These are phyloP conservation scores for Capreolus pygargus DNA, from an alignment of 2,113 vertebrate genomes.

Conservation along the genomic window DNA sequence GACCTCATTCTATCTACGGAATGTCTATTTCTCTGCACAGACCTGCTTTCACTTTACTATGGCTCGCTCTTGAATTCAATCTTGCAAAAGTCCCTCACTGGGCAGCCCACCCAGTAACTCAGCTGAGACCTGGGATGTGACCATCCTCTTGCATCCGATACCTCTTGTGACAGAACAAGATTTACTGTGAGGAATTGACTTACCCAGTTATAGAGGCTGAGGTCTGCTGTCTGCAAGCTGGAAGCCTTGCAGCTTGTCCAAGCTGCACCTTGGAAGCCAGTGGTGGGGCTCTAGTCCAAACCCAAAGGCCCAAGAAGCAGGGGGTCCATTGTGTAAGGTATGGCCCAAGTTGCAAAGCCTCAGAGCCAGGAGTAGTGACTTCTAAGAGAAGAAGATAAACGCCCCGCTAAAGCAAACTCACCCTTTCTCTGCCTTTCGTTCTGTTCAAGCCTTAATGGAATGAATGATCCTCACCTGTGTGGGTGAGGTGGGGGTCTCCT, in stretches of 20 bases:
- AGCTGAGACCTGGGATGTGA: not conserved
- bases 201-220: not conserved
- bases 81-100: not conserved
- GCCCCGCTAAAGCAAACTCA: not conserved
- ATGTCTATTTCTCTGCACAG: not conserved
- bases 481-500: not conserved
- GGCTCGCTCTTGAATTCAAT: not conserved
- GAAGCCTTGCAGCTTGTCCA: not conserved
- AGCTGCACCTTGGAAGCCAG: not conserved
- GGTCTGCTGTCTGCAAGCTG: not conserved
- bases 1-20: not conserved
- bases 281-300: not conserved
- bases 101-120: fast-evolving
- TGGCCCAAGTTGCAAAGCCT: not conserved
- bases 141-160: not conserved
- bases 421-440: not conserved
- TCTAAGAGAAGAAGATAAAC: not conserved
- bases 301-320: not conserved
- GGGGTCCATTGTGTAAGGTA: not conserved
- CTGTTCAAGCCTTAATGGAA: not conserved
- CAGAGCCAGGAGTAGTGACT: not conserved
- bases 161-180: not conserved
- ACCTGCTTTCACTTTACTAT: not conserved
- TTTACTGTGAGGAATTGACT: not conserved
- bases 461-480: not conserved